Base-by-base conservation (phyloP, 2,113 vertebrate species). In the Megaleporinus macrocephalus region DNA sequence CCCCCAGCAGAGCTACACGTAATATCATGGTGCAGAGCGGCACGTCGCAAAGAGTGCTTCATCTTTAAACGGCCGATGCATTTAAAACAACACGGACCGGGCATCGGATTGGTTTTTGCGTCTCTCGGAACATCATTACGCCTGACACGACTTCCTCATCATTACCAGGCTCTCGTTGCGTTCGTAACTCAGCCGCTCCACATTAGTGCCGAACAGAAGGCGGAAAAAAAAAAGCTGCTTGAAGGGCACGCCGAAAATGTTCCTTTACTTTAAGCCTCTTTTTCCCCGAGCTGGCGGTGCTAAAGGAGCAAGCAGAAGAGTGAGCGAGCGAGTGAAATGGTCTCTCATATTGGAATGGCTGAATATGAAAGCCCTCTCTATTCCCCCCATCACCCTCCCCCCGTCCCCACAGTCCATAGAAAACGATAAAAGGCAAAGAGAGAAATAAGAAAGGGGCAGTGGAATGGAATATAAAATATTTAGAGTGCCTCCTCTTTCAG, bases 381-480 rank as follows among this genome's bases (percentile, higher is more conserved):
- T 44, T 44, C 77, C n/a, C 73, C 44, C 49, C n/a, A n/a, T n/a
- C n/a, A n/a, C 24, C 65, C 62, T 55, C 29, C 63, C 71, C 62
- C 69, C 30, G 51, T 75, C 51, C 82, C 80, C 82, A 27, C 66
- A 65, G 80, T 78, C 71, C 81, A 78, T 27, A 80, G 76, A 84
- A 85, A 82, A 76, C 76, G 55, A 83, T 84, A 59, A 87, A 90
- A 89, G 88, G 84, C 77, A 69, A 83, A 41, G 33, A 68, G 75
- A 69, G 33, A 84, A 83, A 83, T 65, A 79, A 84, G 71, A 86
- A 72, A 75, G 76, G 82, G 86, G 72, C 90, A 79, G 83, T 66
- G 82, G 86, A 90, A 84, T 81, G 84, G 83, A 86, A 84, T 89
- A 92, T 92, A 74, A 92, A 92, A 92, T 91, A 93, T 92, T 92